Conservation (phyloP, 2,888 invertebrate species). For the Hirtodrosophila confusa region DNA sequence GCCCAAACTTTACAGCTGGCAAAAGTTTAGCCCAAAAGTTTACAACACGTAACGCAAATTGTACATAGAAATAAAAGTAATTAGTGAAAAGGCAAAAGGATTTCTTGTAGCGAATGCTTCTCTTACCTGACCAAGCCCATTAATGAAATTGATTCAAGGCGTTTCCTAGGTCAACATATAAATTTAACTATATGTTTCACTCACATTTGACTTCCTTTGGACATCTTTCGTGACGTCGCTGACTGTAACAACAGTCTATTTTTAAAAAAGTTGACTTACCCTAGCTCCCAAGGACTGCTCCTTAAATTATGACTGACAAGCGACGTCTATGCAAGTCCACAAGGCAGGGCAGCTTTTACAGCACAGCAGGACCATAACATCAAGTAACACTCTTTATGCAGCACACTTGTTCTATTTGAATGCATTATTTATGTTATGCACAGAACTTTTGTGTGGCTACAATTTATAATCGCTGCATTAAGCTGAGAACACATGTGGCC, state of each 20-base stretch:
- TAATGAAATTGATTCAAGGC: slow-evolving; percentile 47
- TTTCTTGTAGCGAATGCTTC: slow-evolving; percentile 9
- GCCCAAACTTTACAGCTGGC: neutral
- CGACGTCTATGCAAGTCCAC: neutral
- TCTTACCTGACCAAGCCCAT: slow-evolving; percentile 7
- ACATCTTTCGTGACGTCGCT: neutral
- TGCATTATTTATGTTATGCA: slow-evolving; percentile 23
- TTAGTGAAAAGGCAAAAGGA: slow-evolving; percentile 46
- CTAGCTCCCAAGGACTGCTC: slow-evolving; percentile 5
- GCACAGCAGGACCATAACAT: too few species aligned
- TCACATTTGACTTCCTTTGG: slow-evolving; percentile 24
- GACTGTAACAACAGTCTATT: slow-evolving; percentile 15
- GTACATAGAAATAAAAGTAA: slow-evolving; percentile 41
- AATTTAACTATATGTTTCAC: slow-evolving; percentile 7
- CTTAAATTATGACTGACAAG: neutral
- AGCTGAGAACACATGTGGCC: slow-evolving; percentile 5
- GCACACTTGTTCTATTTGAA: neutral
- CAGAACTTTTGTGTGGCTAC: slow-evolving; percentile 6
- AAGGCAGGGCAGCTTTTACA: too few species aligned
- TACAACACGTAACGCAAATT: slow-evolving; percentile 7
- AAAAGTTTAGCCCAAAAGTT: slow-evolving; percentile 6
- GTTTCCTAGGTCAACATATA: slow-evolving; percentile 24
- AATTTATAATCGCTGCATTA: slow-evolving; percentile 18
- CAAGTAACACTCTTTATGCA: too few species aligned
- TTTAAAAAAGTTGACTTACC: slow-evolving; percentile 8